Base-by-base conservation (phyloP, 2,797 vertebrate genomes). In the Lophius americanus region DNA sequence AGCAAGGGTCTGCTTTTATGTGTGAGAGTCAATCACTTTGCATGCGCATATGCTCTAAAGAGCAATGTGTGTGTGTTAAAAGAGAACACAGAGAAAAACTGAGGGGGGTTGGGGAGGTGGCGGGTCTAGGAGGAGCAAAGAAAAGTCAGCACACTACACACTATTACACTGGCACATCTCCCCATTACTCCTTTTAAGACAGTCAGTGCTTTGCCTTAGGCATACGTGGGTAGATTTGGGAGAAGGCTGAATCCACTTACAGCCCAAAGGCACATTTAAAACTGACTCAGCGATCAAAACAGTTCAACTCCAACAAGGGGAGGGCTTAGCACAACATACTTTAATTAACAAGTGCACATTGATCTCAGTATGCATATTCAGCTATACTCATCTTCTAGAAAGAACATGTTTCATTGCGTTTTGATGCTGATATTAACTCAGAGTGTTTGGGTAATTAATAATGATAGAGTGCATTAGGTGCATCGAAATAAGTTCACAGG, bases 261-360 rank as follows among this genome's bases (percentile, higher is more conserved):
- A 90, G 81, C 85, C 89, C 77, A 69, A 86, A 91, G 91, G 87
- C 89, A 87, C 78, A 85, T 89, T 89, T 84, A 75, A 87, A 84
- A 92, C 87, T 89, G 88, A 90, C 82, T 91, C 87, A 89, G 89
- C 81, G 72, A 89, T 91, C 86, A 92, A 92, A 92, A 90, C 85
- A 86, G 87, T 90, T 90, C 87, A 90, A 86, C 84, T 86, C 81
- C 76, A 84, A 90, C 70, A 86, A 85, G 79, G 60, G 81, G 82
- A 83, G 82, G 82, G 84, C 76, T 90, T 55, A 60, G 56, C 36
- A 9, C 74, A 61, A 85, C 7, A 13, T 39, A 54, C 8, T 75
- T 75, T 79, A 84, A 76, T 75, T 64, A 78, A 70, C 13, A 79
- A 68, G 12, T 61, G 51, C 51, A 64, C 52, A 43, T 55, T 43